Conservation (phyloP, 2,113 vertebrate species). For the Crotalus viridis region DNA sequence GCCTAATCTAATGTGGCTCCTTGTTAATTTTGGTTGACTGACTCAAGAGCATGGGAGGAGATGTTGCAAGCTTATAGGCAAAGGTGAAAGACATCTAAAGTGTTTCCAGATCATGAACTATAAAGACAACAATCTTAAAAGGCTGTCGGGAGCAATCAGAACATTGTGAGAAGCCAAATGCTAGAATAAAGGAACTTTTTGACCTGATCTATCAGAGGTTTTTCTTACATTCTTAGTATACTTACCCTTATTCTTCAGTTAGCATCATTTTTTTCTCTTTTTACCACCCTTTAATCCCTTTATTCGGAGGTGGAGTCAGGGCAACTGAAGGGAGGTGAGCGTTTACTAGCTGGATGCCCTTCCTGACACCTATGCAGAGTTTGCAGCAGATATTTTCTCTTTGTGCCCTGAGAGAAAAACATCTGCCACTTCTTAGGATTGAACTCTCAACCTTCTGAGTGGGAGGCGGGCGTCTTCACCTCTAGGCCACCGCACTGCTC, state of each 20-base stretch:
- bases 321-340: not conserved
- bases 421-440: not conserved
- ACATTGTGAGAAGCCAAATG: not conserved
- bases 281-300: not conserved
- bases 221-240: not conserved
- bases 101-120: not conserved
- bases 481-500: not conserved
- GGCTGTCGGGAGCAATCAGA: too few species aligned
- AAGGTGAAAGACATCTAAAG: not conserved
- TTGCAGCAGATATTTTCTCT: not conserved
- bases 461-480: not conserved
- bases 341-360: not conserved
- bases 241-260: not conserved
- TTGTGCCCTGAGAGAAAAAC: not conserved
- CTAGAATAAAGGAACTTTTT: not conserved
- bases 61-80: not conserved
- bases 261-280: not conserved
- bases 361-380: not conserved
- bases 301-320: not conserved
- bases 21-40: not conserved
- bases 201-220: not conserved
- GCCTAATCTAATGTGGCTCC: not conserved
- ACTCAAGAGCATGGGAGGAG: not conserved
- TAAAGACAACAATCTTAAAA: not conserved
- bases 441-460: not conserved